Evolutionary conservation across 2,797 vertebrate species (phyloP).

Genomic region (Sandelia bainsii): DNA sequence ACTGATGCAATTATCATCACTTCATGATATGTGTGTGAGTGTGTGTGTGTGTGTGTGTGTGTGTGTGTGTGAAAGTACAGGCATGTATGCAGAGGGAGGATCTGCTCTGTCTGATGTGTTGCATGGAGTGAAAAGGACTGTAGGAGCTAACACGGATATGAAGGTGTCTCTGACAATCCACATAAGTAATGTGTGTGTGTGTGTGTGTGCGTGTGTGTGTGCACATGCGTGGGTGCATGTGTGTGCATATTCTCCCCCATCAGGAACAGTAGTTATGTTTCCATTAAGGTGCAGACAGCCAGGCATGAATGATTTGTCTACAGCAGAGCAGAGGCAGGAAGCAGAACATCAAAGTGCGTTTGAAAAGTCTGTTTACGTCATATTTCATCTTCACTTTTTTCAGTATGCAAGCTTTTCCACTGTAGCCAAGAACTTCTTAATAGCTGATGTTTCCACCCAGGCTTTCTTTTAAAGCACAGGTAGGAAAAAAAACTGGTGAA

Average conservation of each 20-base stretch:
- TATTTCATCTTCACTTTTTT: neutral
- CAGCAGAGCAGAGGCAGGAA: neutral
- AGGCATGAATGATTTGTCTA: neutral
- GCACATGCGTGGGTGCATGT: no score
- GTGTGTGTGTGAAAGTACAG: neutral
- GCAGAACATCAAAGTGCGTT: neutral
- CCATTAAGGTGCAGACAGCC: neutral
- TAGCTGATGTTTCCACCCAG: no score
- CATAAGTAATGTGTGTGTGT: no score
- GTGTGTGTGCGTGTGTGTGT: no score
- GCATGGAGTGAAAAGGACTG: neutral
- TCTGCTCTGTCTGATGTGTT: neutral
- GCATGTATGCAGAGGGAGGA: neutral
- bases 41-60: neutral
- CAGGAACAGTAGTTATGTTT: neutral
- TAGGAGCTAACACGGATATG: no score
- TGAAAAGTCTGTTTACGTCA: neutral
- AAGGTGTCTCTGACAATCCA: neutral
- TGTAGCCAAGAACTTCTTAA: no score
- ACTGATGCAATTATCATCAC: slow-evolving; percentile 28
- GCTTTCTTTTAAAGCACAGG: no score
- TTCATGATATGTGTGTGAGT: neutral
- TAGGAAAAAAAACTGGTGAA: no score
- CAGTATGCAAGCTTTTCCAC: neutral
- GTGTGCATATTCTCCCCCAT: neutral